These are phyloP conservation scores for Hippocampus kuda DNA, from an alignment of 2,797 vertebrate species.

Conservation along the genomic window DNA sequence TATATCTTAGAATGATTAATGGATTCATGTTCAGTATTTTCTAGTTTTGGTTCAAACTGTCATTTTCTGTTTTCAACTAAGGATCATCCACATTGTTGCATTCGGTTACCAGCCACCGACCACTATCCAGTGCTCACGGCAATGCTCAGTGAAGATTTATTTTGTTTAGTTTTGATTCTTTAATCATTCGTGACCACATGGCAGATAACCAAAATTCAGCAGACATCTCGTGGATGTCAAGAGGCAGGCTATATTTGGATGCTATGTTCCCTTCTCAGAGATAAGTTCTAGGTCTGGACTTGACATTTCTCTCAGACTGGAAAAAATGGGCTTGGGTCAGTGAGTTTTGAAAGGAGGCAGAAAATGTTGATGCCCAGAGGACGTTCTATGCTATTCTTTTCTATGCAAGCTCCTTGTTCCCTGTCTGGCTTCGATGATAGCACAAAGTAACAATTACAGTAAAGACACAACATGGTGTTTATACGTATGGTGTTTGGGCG, in stretches of 20 bases:
- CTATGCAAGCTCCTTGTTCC: slow-evolving; percentile 32
- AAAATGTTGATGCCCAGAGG: slow-evolving; percentile 51
- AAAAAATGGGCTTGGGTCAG: slow-evolving; percentile 58
- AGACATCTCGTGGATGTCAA: slow-evolving; percentile 54
- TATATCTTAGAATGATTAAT: not conserved
- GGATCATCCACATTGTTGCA: slow-evolving; percentile 58
- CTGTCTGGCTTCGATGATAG: slow-evolving; percentile 16
- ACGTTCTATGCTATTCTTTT: slow-evolving; percentile 45
- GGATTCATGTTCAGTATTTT: slow-evolving; percentile 11
- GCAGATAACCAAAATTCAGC: slow-evolving; percentile 53
- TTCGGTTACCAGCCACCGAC: slow-evolving; percentile 60
- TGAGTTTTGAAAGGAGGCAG: slow-evolving; percentile 47
- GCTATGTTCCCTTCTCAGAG: slow-evolving; percentile 54
- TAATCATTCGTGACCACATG: slow-evolving; percentile 60
- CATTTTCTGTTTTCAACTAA: slow-evolving; percentile 57
- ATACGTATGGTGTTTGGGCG: not conserved
- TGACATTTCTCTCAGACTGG: slow-evolving; percentile 61
- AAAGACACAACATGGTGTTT: slow-evolving; percentile 15
- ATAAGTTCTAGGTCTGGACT: slow-evolving; percentile 54
- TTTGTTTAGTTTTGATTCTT: slow-evolving; percentile 55
- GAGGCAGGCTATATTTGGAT: slow-evolving; percentile 62
- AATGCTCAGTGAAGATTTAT: slow-evolving; percentile 50
- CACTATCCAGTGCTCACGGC: slow-evolving; percentile 40
- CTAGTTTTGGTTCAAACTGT: slow-evolving; percentile 51
- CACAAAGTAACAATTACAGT: slow-evolving; percentile 15